A percentile compares a stretch with the other conserved stretches of the same genome.
phyloP scores from a whole-genome alignment of 1,140 invertebrate species.

The Oppia nitens region DNA sequence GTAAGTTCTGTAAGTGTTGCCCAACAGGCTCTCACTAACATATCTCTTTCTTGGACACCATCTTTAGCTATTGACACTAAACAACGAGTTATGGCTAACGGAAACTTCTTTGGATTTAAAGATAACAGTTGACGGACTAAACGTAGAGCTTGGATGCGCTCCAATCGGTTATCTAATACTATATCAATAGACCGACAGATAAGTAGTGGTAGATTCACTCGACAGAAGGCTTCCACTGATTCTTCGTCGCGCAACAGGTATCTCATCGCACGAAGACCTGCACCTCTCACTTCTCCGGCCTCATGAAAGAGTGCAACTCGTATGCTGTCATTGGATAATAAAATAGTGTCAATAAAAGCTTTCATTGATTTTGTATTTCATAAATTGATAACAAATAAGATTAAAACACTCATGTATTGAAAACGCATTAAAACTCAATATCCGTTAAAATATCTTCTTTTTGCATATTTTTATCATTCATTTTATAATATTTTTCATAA shows the following conservation, averaged over 20 bases:
- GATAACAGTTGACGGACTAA: conserved; percentile 52
- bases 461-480: too few relatives aligned
- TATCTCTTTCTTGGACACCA: conserved; percentile 48
- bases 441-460: too few relatives aligned
- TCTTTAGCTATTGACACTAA: conserved; percentile 64
- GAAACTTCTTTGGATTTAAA: conserved; percentile 44
- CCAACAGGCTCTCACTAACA: conserved; percentile 56
- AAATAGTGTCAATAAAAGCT: too few relatives aligned
- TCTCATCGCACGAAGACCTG: conserved; percentile 60
- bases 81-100: conserved; percentile 45
- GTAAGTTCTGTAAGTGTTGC: conserved; percentile 76
- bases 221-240: conserved; percentile 56
- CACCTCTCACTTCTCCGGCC: conserved; percentile 69
- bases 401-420: too few relatives aligned
- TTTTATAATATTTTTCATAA: too few relatives aligned
- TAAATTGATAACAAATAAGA: too few relatives aligned
- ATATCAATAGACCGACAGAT: conserved; percentile 60
- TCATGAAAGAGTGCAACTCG: conserved; percentile 63
- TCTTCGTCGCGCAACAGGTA: conserved; percentile 59
- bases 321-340: conserved; percentile 43
- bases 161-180: conserved; percentile 58
- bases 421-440: too few relatives aligned
- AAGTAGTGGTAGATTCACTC: conserved; percentile 59
- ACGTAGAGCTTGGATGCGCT: conserved; percentile 71
- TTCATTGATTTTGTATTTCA: too few relatives aligned